Conservation (phyloP, 2,888 invertebrate genomes). For the Microdon myrmicae region DNA sequence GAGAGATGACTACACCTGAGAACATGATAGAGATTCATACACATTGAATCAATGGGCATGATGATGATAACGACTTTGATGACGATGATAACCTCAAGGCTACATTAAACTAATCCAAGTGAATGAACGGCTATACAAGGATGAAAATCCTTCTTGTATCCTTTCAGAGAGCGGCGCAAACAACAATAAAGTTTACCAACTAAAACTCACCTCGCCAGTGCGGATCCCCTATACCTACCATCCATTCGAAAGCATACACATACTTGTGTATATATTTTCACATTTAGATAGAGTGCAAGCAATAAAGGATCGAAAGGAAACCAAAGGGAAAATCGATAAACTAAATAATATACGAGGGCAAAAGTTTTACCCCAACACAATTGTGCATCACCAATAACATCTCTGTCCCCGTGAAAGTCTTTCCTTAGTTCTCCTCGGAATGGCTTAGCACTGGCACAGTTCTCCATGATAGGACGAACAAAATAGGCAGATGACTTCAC, state of each 20-base stretch:
- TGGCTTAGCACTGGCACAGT: too few relatives aligned
- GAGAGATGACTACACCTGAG: too few relatives aligned
- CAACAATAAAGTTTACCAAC: constrained; percentile 23
- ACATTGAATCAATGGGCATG: constrained; percentile 32
- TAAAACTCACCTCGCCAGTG: too few relatives aligned
- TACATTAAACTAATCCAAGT: constrained; percentile 49
- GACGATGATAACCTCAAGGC: constrained; percentile 46
- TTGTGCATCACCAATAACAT: too few relatives aligned
- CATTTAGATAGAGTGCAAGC: constrained; percentile 41
- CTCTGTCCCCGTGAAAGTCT: too few relatives aligned
- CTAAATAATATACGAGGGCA: constrained; percentile 50
- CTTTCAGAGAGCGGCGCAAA: constrained; percentile 13
- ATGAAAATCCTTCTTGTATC: constrained; percentile 37
- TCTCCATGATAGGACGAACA: constrained; percentile 26
- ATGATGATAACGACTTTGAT: constrained; percentile 35
- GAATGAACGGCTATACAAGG: constrained; percentile 44
- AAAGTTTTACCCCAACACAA: too few relatives aligned
- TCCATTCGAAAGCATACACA: neutral
- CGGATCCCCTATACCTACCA: too few relatives aligned
- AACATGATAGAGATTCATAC: too few relatives aligned
- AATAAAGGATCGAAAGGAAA: constrained; percentile 48
- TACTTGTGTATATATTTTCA: constrained; percentile 1
- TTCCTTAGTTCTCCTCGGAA: too few relatives aligned
- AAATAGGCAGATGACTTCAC: constrained; percentile 49
- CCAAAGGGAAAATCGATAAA: constrained; percentile 49